These are phyloP conservation scores for Agriopis aurantiaria DNA, from an alignment of 2,888 invertebrate species.

Conservation along the genomic window DNA sequence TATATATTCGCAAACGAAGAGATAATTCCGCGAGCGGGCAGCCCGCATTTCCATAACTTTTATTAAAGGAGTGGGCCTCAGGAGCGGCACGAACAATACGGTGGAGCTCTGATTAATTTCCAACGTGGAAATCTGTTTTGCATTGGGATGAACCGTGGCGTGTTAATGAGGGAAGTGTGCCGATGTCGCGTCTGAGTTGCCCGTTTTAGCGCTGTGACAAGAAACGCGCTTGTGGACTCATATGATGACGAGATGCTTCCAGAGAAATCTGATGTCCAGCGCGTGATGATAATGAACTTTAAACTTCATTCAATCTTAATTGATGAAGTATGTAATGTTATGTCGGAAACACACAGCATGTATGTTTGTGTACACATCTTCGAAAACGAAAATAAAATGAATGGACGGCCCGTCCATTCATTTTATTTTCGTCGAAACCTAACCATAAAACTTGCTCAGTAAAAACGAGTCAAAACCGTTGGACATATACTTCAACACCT, in stretches of 20 bases:
- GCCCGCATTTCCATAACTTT: slow-evolving; percentile 83
- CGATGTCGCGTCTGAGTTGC: slow-evolving; percentile 48
- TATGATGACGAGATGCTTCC: not conserved
- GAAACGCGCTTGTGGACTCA: not conserved
- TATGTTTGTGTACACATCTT: too few relatives aligned
- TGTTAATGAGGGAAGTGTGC: slow-evolving; percentile 60
- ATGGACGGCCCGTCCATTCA: too few relatives aligned
- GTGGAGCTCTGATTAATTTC: slow-evolving; percentile 77
- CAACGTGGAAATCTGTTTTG: slow-evolving; percentile 79
- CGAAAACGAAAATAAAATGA: too few relatives aligned
- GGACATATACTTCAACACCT: too few relatives aligned
- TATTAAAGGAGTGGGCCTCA: slow-evolving; percentile 81
- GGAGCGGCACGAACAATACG: slow-evolving; percentile 78
- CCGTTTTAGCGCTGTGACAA: slow-evolving; percentile 9
- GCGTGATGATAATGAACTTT: too few relatives aligned
- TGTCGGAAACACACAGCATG: too few relatives aligned
- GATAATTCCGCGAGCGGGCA: slow-evolving; percentile 82
- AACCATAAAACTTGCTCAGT: too few relatives aligned
- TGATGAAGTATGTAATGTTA: too few relatives aligned
- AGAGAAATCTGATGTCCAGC: not conserved
- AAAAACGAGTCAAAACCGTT: too few relatives aligned
- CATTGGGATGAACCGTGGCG: slow-evolving; percentile 72
- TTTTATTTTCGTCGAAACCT: too few relatives aligned
- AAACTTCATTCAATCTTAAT: too few relatives aligned
- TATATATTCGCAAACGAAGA: slow-evolving; percentile 85